Conservation (phyloP, 2,797 vertebrate species). For the Anableps anableps region DNA sequence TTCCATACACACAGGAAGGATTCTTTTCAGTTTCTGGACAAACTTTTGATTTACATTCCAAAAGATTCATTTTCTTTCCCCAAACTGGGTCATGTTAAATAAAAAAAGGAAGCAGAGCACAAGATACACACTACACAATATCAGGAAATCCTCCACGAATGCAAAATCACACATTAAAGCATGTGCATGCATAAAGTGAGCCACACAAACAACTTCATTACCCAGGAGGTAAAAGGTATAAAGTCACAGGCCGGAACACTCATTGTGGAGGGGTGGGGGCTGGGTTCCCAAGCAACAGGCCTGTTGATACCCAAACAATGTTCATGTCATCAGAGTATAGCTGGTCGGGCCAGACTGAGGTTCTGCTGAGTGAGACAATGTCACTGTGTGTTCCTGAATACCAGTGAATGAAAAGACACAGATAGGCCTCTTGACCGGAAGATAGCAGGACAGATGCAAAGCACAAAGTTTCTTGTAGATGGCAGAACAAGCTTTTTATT, state of each 20-base stretch:
- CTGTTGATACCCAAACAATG: slow-evolving; percentile 84
- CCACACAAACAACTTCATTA: slow-evolving; percentile 25
- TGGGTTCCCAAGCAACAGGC: slow-evolving; percentile 76
- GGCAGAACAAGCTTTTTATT: neutral
- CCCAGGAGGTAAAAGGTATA: slow-evolving; percentile 66
- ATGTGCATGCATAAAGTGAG: neutral
- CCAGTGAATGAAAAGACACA: slow-evolving; percentile 46
- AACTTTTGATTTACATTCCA: neutral
- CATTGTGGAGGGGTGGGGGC: slow-evolving; percentile 59
- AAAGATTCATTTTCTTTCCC: neutral
- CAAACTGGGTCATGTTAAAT: neutral
- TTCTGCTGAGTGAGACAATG: slow-evolving; percentile 74
- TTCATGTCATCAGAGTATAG: slow-evolving; percentile 65
- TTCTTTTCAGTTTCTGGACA: neutral
- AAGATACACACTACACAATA: slow-evolving; percentile 8
- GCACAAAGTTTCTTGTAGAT: slow-evolving; percentile 6
- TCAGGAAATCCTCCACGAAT: slow-evolving; percentile 10
- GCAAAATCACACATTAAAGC: slow-evolving; percentile 2
- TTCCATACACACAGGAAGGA: neutral
- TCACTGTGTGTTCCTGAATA: slow-evolving; percentile 65
- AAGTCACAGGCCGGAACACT: slow-evolving; percentile 64
- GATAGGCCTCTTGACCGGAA: slow-evolving; percentile 37
- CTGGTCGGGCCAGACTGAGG: slow-evolving; percentile 60
- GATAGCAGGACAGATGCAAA: slow-evolving; percentile 29
- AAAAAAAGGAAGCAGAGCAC: neutral